These are phyloP conservation scores for Todus mexicanus DNA, from an alignment of 2,797 vertebrate genomes.

Conservation along the genomic window DNA sequence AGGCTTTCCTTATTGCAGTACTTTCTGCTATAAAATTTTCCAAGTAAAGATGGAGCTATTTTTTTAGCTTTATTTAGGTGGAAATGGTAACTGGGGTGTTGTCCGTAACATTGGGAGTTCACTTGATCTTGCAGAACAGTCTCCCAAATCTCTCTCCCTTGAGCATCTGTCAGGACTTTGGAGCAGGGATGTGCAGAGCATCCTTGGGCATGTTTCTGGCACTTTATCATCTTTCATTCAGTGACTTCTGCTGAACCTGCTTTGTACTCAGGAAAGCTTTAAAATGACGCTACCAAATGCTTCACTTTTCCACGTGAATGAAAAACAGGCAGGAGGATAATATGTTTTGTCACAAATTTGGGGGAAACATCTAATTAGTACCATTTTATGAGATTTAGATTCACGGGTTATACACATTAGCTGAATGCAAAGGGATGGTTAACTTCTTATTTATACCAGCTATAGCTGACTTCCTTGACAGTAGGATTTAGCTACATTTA, in stretches of 20 bases:
- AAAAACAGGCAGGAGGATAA: background rate
- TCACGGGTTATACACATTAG: background rate
- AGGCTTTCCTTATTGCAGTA: background rate
- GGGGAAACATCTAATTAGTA: background rate
- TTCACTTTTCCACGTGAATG: background rate
- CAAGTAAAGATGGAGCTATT: background rate
- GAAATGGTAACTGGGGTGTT: background rate
- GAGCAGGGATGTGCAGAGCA: background rate
- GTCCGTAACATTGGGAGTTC: background rate
- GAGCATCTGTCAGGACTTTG: background rate
- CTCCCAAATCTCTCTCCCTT: background rate
- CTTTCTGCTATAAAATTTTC: background rate
- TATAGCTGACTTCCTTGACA: slow-evolving; percentile 4
- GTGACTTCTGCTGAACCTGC: background rate
- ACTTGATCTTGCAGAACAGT: background rate
- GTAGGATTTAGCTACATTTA: background rate
- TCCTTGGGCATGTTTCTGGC: background rate
- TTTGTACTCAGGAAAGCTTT: background rate
- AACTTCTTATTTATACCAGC: background rate
- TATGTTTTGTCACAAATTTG: background rate
- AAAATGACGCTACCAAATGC: background rate
- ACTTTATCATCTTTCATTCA: background rate
- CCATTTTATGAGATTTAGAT: background rate
- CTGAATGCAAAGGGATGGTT: background rate
- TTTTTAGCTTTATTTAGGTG: background rate